Evolutionary conservation across 2,797 vertebrate genomes (phyloP).

Genomic region (Myioborus melanocephalus): DNA sequence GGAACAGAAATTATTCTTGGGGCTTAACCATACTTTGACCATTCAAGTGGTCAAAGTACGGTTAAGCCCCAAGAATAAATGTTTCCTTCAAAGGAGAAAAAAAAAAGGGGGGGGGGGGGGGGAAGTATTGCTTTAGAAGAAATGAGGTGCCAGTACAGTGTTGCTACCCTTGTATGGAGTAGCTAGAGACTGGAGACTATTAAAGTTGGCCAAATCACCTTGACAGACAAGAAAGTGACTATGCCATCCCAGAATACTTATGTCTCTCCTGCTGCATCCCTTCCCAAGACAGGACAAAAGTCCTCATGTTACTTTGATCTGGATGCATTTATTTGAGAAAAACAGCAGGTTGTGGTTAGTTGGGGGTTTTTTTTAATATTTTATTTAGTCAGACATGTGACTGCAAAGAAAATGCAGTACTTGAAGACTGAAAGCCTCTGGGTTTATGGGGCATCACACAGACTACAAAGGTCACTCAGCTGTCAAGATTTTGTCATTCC

Average conservation of each 20-base stretch:
- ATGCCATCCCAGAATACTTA: background rate
- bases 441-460: background rate
- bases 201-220: background rate
- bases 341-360: background rate
- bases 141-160: background rate
- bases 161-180: background rate
- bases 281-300: background rate
- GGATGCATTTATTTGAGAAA: background rate
- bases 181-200: background rate
- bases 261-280: background rate
- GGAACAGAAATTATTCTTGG: background rate
- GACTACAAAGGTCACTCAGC: background rate
- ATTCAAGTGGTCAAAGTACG: background rate
- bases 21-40: background rate
- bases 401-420: background rate
- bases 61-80: too few species aligned
- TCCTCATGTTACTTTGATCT: background rate
- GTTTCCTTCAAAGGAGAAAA: too few species aligned
- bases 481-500: background rate
- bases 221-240: background rate
- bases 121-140: background rate
- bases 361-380: background rate
- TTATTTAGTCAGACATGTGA: background rate
- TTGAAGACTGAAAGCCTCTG: background rate
- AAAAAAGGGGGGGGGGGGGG: too few species aligned